Conservation (phyloP, 2,797 vertebrate genomes). For the Chanos chanos region DNA sequence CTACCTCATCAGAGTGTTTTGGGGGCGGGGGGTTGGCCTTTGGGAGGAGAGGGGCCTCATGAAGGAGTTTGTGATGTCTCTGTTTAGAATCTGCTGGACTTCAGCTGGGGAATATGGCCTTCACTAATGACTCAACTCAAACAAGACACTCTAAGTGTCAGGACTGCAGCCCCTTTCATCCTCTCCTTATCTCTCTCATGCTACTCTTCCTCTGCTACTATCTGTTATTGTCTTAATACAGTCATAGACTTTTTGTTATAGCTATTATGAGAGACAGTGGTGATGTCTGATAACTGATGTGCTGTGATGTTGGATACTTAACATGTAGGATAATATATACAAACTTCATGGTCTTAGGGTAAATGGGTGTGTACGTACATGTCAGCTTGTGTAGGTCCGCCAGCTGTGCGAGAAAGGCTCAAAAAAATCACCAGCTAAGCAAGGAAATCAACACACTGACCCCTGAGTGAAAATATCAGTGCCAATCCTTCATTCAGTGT, state of each 20-base stretch:
- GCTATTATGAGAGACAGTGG: no score
- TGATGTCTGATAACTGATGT: no score
- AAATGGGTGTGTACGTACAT: no score
- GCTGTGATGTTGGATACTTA: no score
- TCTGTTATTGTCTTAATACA: not conserved
- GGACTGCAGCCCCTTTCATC: not conserved
- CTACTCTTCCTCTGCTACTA: not conserved
- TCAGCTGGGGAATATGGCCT: not conserved
- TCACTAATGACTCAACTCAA: not conserved
- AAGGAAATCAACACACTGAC: conserved; percentile 4
- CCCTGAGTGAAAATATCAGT: conserved; percentile 24
- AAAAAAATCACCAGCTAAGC: conserved; percentile 7
- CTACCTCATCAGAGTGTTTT: not conserved
- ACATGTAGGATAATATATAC: no score
- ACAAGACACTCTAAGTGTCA: not conserved
- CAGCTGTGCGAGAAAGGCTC: not conserved
- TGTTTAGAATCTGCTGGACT: not conserved
- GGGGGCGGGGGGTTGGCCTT: no score
- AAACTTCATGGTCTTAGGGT: no score
- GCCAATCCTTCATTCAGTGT: conserved; percentile 38
- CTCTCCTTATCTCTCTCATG: not conserved
- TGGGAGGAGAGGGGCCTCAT: not conserved
- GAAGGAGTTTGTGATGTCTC: conserved; percentile 1
- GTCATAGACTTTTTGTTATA: no score
- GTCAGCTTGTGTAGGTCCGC: no score